Base-by-base conservation (phyloP, 2,797 vertebrate species). In the Synaphobranchus kaupii region DNA sequence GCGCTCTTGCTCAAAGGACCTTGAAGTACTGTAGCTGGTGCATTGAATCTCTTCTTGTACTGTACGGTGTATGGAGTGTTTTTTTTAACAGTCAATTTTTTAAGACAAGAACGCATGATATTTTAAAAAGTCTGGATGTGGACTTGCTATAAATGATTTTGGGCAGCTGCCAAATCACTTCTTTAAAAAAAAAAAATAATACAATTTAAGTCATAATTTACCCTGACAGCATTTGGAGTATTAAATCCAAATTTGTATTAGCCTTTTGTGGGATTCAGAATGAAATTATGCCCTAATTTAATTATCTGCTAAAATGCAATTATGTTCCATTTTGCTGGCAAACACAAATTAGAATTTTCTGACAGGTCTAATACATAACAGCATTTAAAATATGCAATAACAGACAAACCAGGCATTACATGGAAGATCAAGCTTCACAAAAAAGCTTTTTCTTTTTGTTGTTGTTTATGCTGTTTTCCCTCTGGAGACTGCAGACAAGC, bases 251-350 rank as follows among this genome's bases (percentile, higher is more conserved):
- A 15, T 39, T 78, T 78, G 17, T 5, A 31, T 78, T 47, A 78
- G 4, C 73, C 34, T 34, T 78, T 39, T 78, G 73, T 34, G 73
- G 73, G 17, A 13, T 44, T 78, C 12, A 20, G 15, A 78, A 78
- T 44, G 15, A 31, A 31, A 20, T 78, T 15, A 3, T 78, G 73
- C 15, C 73, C 7, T 44, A 78, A 78, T 78, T 44, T 39, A 78
- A 78, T 78, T 78, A 78, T 39, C 31, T 78, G 31, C 73, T 47
- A 22, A 78, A 78, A 78, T 78, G 73, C 34, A 78, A 78, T 78
- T 78, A 44, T 28, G 28, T 28, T 31, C 28, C 68, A n/a, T 28
- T 47, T 44, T 78, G 1, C 73, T 5, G 31, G 34, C 10, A n/a
- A 78, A 78, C 34, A 47, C 73, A 78, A 78, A 78, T 44, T 15